A percentile compares a stretch with the other conserved stretches of the same genome.
phyloP scores from a whole-genome alignment of 2,888 invertebrate genomes.

The Pristionchus japonicus region DNA sequence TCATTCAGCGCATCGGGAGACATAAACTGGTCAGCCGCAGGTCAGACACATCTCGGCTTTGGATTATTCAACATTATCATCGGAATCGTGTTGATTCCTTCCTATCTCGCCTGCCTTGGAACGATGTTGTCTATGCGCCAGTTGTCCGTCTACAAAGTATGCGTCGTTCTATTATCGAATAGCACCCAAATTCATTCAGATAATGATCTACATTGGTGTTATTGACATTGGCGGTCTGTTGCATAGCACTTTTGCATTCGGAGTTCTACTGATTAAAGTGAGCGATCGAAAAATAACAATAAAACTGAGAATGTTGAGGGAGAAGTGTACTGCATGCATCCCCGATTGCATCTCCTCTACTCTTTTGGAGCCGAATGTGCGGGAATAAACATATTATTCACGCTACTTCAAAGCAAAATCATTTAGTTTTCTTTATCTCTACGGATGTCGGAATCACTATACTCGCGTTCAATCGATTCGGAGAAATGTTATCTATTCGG shows the following conservation, averaged over 20 bases:
- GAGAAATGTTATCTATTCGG: too few relatives aligned
- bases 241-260: background rate
- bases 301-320: too few relatives aligned
- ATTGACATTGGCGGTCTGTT: background rate
- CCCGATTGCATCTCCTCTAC: background rate
- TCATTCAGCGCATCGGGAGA: background rate
- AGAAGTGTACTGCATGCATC: background rate
- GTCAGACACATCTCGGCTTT: background rate
- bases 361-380: background rate
- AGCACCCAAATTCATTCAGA: background rate
- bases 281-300: too few relatives aligned
- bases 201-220: background rate
- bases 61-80: background rate
- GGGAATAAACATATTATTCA: background rate
- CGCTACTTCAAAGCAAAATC: too few relatives aligned
- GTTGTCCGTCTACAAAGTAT: background rate
- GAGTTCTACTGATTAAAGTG: background rate
- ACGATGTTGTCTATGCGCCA: background rate
- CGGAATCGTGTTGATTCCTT: background rate
- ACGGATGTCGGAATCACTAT: too few relatives aligned
- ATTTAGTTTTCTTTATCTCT: too few relatives aligned
- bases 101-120: background rate
- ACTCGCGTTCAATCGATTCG: too few relatives aligned
- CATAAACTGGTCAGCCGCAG: background rate
- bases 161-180: background rate